These are phyloP conservation scores for Salvelinus alpinus DNA, from an alignment of 2,113 vertebrate species.

Conservation along the genomic window DNA sequence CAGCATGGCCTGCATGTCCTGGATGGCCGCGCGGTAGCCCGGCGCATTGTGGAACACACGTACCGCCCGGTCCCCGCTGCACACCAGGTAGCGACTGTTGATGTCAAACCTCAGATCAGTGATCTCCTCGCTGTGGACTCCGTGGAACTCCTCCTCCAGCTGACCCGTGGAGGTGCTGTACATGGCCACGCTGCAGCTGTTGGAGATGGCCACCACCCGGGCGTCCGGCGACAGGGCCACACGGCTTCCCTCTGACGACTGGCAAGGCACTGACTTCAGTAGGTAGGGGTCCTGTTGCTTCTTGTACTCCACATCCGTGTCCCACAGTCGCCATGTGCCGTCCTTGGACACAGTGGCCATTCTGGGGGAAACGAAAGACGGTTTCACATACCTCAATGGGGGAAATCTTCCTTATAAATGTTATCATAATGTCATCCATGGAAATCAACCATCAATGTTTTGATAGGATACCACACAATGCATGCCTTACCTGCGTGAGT, in stretches of 20 bases:
- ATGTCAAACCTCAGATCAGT: conserved; percentile 84
- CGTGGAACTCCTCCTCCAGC: conserved; percentile 81
- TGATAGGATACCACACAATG: not conserved
- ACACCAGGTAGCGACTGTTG: conserved; percentile 82
- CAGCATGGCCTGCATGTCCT: conserved; percentile 86
- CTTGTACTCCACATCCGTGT: conserved; percentile 92
- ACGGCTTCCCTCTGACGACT: conserved; percentile 68
- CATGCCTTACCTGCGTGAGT: conserved; percentile 82
- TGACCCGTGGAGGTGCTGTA: conserved; percentile 75
- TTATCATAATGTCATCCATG: no score
- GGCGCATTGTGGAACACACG: conserved; percentile 86
- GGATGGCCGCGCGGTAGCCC: conserved; percentile 83
- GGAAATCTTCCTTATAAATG: no score
- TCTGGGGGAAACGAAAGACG: conserved; percentile 59
- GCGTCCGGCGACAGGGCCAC: conserved; percentile 86
- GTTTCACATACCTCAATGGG: no score
- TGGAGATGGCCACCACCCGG: conserved; percentile 80
- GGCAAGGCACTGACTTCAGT: conserved; percentile 79
- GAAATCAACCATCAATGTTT: not conserved
- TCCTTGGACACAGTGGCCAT: conserved; percentile 95
- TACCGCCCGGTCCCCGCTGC: conserved; percentile 85
- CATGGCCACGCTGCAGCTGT: conserved; percentile 73
- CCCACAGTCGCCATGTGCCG: conserved; percentile 94
- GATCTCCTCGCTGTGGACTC: conserved; percentile 76
- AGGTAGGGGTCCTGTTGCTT: conserved; percentile 94